These are phyloP conservation scores for Autographa gamma DNA, from an alignment of 2,888 invertebrate species.

Conservation along the genomic window DNA sequence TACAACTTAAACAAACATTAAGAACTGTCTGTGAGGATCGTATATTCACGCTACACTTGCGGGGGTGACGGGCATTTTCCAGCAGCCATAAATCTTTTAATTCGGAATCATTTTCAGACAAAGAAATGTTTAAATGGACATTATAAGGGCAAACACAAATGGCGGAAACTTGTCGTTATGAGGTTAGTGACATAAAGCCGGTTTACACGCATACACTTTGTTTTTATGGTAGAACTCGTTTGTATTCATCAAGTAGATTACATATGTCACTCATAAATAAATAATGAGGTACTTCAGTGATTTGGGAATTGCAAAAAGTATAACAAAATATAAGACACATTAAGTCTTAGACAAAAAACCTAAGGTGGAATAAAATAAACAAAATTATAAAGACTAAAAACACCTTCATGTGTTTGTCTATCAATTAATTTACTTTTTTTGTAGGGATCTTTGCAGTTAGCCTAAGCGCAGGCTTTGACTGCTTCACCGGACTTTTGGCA, in stretches of 20 bases:
- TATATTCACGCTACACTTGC: neutral
- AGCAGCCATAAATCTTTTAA: slow-evolving; percentile 31
- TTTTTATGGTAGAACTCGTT: neutral
- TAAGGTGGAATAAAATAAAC: too few species aligned
- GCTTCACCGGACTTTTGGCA: too few species aligned
- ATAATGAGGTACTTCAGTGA: neutral
- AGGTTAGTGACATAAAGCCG: slow-evolving; percentile 41
- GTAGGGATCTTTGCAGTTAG: too few species aligned
- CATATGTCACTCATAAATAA: neutral
- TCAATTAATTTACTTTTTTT: too few species aligned
- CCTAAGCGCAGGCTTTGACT: too few species aligned
- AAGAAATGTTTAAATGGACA: slow-evolving; percentile 20
- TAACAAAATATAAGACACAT: too few species aligned
- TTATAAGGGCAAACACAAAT: slow-evolving; percentile 18
- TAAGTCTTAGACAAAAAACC: too few species aligned
- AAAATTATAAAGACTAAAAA: too few species aligned
- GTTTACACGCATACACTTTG: slow-evolving; percentile 19
- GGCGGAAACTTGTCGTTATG: slow-evolving; percentile 46
- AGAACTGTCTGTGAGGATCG: neutral
- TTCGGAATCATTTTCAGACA: slow-evolving; percentile 36
- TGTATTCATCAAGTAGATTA: neutral
- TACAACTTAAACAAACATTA: slow-evolving; percentile 4
- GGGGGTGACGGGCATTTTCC: slow-evolving; percentile 1
- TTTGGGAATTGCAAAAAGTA: neutral
- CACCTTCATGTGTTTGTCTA: too few species aligned